Evolutionary conservation across 2,113 vertebrate species (phyloP), one percentile per base, ranked within the genome.

Genomic region (Argyrosomus japonicus): DNA sequence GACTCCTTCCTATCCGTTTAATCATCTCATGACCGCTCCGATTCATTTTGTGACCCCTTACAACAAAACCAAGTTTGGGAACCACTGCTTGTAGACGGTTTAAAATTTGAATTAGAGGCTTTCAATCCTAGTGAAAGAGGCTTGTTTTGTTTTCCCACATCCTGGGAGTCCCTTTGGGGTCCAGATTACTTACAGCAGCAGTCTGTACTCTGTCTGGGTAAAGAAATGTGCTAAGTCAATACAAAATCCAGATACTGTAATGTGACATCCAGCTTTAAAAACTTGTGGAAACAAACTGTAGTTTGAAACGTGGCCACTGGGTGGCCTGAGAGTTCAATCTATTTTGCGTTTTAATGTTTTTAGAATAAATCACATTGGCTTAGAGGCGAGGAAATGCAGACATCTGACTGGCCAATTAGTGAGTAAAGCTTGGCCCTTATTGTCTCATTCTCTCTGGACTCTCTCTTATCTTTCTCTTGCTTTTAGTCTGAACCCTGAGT

Each of bases 291-390:
- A 56, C 50, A 71, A 7, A 15, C 17, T 50, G 45, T 68, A 17
- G 4, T 51, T 60, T 43, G 13, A 57, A 57, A 51, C 23, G 12
- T 79, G 8, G 4, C 70, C 79, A 82, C 70, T 50, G 9, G 57
- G 73, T 79, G 75, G 56, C 0, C 15, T 3, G 0, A 78, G 43
- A 81, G 68, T 69, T 54, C 40, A 6, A 56, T 70, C 19, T 0
- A 11, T 19, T 23, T 50, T 19, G 17, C 5, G 17, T 29, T 36
- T 77, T 9, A 25, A 25, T 77, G 15, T 50, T 23, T 10, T 61
- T 45, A 21, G 10, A 70, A 54, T 63, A 12, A 32, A 56, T 32
- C 50, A 17, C 51, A 29, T 23, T 36, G 1, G 21, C 29, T 50
- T 25, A 14, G 15, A 40, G 40, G 27, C 1, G 21, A 70, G 2